Conservation (phyloP, 2,113 vertebrate species). For the Coreoperca whiteheadi region DNA sequence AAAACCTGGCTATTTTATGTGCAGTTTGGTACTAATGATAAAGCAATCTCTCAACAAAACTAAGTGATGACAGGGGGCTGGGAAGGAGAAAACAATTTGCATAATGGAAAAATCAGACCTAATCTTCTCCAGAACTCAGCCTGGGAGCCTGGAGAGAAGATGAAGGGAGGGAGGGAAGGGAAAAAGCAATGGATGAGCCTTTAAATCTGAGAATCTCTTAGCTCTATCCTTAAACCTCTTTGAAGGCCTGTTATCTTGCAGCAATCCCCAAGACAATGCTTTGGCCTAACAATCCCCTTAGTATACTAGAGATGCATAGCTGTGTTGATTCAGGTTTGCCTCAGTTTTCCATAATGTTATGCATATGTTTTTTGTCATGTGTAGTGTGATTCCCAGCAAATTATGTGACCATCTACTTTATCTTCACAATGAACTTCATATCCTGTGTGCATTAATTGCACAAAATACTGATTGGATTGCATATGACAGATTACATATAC, state of each 20-base stretch:
- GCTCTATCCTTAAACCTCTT: constrained; percentile 63
- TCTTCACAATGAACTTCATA: not conserved
- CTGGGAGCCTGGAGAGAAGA: constrained; percentile 31
- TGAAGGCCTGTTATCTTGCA: constrained; percentile 44
- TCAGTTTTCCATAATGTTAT: constrained; percentile 30
- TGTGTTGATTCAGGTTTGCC: constrained; percentile 33
- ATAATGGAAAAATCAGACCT: constrained; percentile 75
- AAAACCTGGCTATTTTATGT: constrained; percentile 46
- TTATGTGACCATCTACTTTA: not conserved
- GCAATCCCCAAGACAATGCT: constrained; percentile 62
- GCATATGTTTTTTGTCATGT: not conserved
- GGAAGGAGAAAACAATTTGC: constrained; percentile 72
- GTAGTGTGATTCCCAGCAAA: not conserved
- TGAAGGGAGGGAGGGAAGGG: constrained; percentile 27
- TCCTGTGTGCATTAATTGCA: not conserved
- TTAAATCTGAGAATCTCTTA: constrained; percentile 65
- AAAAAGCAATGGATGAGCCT: constrained; percentile 48
- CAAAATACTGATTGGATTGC: not conserved
- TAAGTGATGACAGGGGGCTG: constrained; percentile 25
- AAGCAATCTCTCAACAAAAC: constrained; percentile 54
- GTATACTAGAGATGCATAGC: constrained; percentile 10
- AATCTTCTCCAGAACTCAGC: constrained; percentile 71
- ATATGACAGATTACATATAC: not conserved
- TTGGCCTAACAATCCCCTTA: constrained; percentile 39
- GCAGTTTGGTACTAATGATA: constrained; percentile 27